Percentiles rank a stretch among this genome's conserved stretches.
These are phyloP conservation scores for Nomada hirtipes DNA, from an alignment of 2,888 invertebrate species.

Conservation along the genomic window DNA sequence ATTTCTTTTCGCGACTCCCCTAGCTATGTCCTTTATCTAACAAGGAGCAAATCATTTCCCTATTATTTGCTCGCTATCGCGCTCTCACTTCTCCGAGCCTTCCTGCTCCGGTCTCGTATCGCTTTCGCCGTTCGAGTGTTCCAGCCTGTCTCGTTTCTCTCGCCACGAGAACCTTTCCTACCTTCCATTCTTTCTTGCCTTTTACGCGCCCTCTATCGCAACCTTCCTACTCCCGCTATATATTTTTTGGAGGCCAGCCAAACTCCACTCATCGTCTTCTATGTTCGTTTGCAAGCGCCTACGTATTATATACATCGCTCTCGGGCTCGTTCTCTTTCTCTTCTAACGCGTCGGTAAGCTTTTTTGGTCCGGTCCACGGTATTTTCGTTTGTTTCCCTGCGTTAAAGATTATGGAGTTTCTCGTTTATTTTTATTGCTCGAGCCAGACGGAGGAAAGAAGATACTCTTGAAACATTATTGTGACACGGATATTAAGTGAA, in stretches of 20 bases:
- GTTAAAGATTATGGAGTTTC: not conserved
- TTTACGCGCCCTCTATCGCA: constrained; percentile 24
- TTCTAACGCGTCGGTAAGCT: not conserved
- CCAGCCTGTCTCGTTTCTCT: constrained; percentile 69
- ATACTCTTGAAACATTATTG: not conserved
- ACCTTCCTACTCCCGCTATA: constrained; percentile 28
- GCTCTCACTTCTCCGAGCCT: constrained; percentile 73
- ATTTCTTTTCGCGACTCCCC: constrained; percentile 83
- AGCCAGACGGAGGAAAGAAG: not conserved
- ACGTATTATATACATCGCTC: not conserved
- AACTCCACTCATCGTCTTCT: constrained; percentile 82
- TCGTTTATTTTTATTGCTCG: not conserved
- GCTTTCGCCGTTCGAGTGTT: constrained; percentile 74
- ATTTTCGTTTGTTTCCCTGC: not conserved
- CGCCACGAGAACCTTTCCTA: not conserved
- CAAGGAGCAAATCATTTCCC: constrained; percentile 85
- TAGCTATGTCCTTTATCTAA: constrained; percentile 83
- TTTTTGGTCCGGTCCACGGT: not conserved
- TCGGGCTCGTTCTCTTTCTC: not conserved
- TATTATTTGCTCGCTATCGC: constrained; percentile 84
- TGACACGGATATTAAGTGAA: not conserved
- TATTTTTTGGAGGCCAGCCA: constrained; percentile 83
- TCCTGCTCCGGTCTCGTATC: constrained; percentile 76
- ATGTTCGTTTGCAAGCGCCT: constrained; percentile 45
- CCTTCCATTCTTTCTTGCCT: constrained; percentile 45